Conservation (phyloP, 2,888 invertebrate species). For the Tipula confusa region DNA sequence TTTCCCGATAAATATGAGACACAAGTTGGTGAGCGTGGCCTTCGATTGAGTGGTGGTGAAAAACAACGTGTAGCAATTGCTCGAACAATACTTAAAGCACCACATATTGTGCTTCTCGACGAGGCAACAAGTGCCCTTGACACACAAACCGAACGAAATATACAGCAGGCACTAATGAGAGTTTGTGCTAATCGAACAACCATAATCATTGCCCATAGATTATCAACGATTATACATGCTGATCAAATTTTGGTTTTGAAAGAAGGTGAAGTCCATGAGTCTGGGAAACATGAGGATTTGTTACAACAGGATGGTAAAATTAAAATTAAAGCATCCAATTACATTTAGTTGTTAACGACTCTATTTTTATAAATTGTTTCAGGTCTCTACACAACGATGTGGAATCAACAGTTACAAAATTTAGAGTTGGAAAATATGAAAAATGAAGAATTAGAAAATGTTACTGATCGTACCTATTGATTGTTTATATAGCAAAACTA, state of each 20-base stretch:
- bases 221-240: slow-evolving; percentile 92
- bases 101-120: slow-evolving; percentile 84
- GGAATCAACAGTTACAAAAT: slow-evolving; percentile 74
- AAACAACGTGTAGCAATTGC: slow-evolving; percentile 98
- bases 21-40: slow-evolving; percentile 88
- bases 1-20: slow-evolving; percentile 89
- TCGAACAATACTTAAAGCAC: slow-evolving; percentile 87
- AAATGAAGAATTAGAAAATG: slow-evolving; percentile 29
- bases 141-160: slow-evolving; percentile 93
- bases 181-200: slow-evolving; percentile 89
- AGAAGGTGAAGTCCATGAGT: slow-evolving; percentile 86
- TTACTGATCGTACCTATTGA: neutral
- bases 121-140: slow-evolving; percentile 95
- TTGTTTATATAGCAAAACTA: neutral
- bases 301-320: slow-evolving; percentile 63
- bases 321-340: neutral
- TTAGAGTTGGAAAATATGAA: slow-evolving; percentile 40
- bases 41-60: slow-evolving; percentile 94
- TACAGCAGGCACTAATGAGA: slow-evolving; percentile 77
- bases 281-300: slow-evolving; percentile 71
- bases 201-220: slow-evolving; percentile 87
- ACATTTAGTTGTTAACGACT: slow-evolving; percentile 39
- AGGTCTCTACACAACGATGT: slow-evolving; percentile 86
- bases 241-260: slow-evolving; percentile 90
- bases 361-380: neutral